phyloP scores from a whole-genome alignment of 1,140 invertebrate species.

The Bombus superbus region DNA sequence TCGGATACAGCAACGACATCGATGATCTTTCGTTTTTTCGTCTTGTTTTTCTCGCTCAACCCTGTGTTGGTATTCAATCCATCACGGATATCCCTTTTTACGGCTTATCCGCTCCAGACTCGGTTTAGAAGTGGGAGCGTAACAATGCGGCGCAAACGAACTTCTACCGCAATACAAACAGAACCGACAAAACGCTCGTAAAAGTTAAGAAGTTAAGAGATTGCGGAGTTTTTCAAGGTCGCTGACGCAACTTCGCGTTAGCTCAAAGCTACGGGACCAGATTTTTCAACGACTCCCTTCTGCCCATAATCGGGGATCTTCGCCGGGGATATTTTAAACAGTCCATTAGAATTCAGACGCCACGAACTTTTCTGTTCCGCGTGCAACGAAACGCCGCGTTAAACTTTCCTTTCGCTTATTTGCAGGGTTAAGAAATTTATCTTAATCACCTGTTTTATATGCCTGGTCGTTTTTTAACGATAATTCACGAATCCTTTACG shows the following conservation, averaged over 20 bases:
- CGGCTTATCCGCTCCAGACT: not conserved
- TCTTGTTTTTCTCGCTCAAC: not conserved
- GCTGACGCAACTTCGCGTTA: conserved; percentile 18
- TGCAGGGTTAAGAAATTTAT: conserved; percentile 27
- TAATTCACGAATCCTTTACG: no score
- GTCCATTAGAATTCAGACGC: conserved; percentile 37
- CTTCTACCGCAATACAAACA: conserved; percentile 59
- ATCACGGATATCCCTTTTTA: not conserved
- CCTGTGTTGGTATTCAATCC: not conserved
- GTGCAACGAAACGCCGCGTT: not conserved
- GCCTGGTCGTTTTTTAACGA: no score
- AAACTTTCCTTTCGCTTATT: conserved; percentile 9
- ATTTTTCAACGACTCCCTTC: conserved; percentile 21
- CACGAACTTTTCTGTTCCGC: not conserved
- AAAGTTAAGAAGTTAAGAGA: conserved; percentile 64
- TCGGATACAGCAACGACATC: not conserved
- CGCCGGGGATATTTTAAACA: conserved; percentile 29
- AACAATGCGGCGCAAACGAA: conserved; percentile 50
- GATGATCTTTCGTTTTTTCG: not conserved
- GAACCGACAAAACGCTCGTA: conserved; percentile 52
- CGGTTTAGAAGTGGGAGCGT: conserved; percentile 15
- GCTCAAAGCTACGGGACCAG: not conserved
- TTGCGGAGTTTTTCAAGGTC: conserved; percentile 65
- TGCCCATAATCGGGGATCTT: conserved; percentile 6
- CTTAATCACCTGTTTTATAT: not conserved